phyloP scores from a whole-genome alignment of 2,113 vertebrate species.

The Rostratula benghalensis region DNA sequence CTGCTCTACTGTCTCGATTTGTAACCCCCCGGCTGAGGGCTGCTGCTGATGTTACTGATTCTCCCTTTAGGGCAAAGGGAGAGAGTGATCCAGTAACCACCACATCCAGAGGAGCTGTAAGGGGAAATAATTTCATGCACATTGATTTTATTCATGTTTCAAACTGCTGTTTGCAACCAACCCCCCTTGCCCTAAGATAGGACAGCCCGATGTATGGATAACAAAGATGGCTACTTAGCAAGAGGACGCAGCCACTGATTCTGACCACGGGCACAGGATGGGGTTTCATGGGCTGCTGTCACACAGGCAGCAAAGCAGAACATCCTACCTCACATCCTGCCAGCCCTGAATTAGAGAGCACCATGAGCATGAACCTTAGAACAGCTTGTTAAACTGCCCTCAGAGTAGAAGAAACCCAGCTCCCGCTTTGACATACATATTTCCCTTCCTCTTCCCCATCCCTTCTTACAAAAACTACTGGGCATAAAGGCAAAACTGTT shows the following conservation, averaged over 20 bases:
- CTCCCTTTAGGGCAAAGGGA: neutral
- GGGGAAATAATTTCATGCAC: neutral
- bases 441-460: neutral
- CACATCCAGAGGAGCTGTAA: neutral
- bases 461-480: neutral
- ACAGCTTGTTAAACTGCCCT: neutral
- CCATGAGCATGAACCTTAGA: neutral
- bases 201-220: accelerated
- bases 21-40: neutral
- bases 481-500: neutral
- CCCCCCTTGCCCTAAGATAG: accelerated
- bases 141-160: neutral
- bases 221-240: neutral
- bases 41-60: neutral
- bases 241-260: neutral
- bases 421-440: neutral
- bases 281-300: neutral
- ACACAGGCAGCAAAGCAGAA: neutral
- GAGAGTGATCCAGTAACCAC: neutral
- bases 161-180: neutral
- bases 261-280: neutral
- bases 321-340: neutral
- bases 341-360: neutral
- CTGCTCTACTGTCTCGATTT: neutral
- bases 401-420: neutral